Evolutionary conservation across 2,888 invertebrate genomes (phyloP).

Genomic region (Gastracanthus pulcherrimus): DNA sequence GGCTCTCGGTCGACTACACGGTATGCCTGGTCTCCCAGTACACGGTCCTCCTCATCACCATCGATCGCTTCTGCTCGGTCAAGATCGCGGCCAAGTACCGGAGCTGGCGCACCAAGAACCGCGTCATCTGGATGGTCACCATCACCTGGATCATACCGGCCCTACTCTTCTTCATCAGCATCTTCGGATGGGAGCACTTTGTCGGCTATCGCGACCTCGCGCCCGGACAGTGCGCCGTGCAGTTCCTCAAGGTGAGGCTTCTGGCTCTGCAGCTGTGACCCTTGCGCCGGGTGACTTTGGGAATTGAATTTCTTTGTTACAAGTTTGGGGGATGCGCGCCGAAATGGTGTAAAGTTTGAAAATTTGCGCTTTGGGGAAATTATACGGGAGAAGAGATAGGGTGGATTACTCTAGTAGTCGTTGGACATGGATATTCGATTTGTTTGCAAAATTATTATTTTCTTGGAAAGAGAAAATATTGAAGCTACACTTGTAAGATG

Average conservation of each 20-base stretch:
- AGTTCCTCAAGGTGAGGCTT: constrained; percentile 89
- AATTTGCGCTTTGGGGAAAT: too few relatives aligned
- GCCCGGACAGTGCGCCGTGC: constrained; percentile 95
- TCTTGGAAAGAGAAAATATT: too few relatives aligned
- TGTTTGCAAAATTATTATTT: too few relatives aligned
- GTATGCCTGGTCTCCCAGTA: constrained; percentile 99
- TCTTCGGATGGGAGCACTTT: constrained; percentile 99
- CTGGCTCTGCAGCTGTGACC: too few relatives aligned
- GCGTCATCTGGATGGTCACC: constrained; percentile 96
- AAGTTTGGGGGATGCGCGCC: not conserved
- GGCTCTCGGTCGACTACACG: constrained; percentile 99
- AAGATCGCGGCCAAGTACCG: constrained; percentile 98
- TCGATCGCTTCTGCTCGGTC: constrained; percentile 98
- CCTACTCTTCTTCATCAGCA: constrained; percentile 96
- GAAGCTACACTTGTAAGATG: too few relatives aligned
- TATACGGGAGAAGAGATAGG: too few relatives aligned
- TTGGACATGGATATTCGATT: too few relatives aligned
- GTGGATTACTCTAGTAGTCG: too few relatives aligned
- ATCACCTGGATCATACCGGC: constrained; percentile 98
- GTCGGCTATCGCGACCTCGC: constrained; percentile 93
- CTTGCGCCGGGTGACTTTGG: too few relatives aligned
- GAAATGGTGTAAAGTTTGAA: not conserved
- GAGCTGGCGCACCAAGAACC: constrained; percentile 96
- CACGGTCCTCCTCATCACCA: constrained; percentile 98
- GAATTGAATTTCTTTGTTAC: not conserved